These are phyloP conservation scores for Eubasilissa splendida DNA, from an alignment of 2,888 invertebrate species.

Conservation along the genomic window DNA sequence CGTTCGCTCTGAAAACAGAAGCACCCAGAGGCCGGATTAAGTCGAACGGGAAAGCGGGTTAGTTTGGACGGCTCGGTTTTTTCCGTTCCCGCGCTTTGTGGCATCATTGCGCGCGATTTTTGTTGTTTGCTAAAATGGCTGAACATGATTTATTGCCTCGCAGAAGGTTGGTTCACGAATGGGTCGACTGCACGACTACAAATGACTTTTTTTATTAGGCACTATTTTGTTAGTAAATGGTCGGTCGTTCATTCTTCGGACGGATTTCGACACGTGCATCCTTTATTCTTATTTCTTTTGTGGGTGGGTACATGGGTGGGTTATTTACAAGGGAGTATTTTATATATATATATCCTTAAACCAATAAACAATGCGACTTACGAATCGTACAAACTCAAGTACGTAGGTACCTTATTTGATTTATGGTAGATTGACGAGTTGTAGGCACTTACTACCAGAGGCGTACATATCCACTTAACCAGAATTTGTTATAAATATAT, in stretches of 20 bases:
- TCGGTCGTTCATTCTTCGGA: not conserved
- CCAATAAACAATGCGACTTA: too few species aligned
- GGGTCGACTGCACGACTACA: constrained; percentile 20
- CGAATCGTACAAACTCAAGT: too few species aligned
- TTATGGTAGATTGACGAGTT: too few species aligned
- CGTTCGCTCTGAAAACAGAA: constrained; percentile 35
- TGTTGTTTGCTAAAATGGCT: constrained; percentile 49
- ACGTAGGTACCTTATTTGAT: too few species aligned
- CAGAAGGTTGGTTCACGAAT: constrained; percentile 41
- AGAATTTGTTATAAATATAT: too few species aligned
- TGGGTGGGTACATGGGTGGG: not conserved
- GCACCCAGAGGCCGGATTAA: constrained; percentile 38
- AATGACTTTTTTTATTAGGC: constrained; percentile 44
- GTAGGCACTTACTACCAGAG: too few species aligned
- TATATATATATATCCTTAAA: not conserved
- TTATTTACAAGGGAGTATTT: not conserved
- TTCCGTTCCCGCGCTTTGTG: constrained; percentile 19
- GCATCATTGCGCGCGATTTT: constrained; percentile 38
- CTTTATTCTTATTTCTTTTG: constrained; percentile 14
- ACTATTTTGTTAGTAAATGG: constrained; percentile 32
- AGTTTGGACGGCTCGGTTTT: constrained; percentile 22
- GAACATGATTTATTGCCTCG: constrained; percentile 51
- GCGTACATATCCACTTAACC: too few species aligned
- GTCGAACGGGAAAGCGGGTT: constrained; percentile 42
- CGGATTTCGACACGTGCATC: constrained; percentile 15